Base-by-base conservation (phyloP, 2,113 vertebrate species). In the Pelmatolapia mariae region DNA sequence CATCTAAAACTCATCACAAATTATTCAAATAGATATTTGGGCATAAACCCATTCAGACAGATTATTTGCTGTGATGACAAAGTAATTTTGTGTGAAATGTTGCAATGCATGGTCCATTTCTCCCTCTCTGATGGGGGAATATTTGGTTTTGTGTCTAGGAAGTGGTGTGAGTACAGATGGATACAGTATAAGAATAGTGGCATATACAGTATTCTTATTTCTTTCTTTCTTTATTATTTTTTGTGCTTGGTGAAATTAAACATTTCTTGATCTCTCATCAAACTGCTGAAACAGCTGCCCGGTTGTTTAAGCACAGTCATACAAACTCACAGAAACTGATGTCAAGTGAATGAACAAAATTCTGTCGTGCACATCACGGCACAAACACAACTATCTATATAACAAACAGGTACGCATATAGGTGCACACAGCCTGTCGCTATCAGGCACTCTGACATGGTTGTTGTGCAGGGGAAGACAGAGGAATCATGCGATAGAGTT, bases 401-500 rank as follows among this genome's bases (percentile, higher is more conserved):
- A 43, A 86, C 57, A 61, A 81, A 83, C 66, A 52, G 73, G 45
- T 33, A 47, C 10, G 1, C 29, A 52, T 33, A 50, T 78, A 33
- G 26, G 73, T 78, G 76, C 31, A n/a, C 68, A 52, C 31, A 59
- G 24, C 40, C 52, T 10, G 18, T n/a, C 68, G 26, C 86, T 88
- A 91, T 84, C 84, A 83, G 84, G 83, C 61, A 31, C 50, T 82
- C 85, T 86, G 86, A 87, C 83, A 87, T 78, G 56, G 87, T 85
- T 38, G 61, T 86, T 83, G 80, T 89, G 89, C 68, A 57, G 76
- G 29, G 16, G 57, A 82, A 91, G 82, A 89, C 85, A 54, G 83
- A 84, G 86, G 85, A 92, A 92, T 89, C 81, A 88, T 94, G 88
- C 88, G 84, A 91, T 91, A 26, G 93, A 90, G 88, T 88, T 93